These are phyloP conservation scores for Pseudochromis fuscus DNA, from an alignment of 2,797 vertebrate genomes.

Conservation along the genomic window DNA sequence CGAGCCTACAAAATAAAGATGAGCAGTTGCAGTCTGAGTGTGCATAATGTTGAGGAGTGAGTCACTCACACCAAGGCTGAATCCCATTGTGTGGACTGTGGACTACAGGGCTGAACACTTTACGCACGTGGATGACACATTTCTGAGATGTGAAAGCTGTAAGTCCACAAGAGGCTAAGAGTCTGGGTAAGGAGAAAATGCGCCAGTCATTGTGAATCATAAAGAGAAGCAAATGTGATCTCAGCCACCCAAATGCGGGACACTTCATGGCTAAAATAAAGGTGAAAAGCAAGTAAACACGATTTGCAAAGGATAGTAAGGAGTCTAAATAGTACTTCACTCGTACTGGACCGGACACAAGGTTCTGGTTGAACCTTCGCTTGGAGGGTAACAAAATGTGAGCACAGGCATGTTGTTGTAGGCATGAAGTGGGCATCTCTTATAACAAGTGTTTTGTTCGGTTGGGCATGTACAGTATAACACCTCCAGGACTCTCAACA, in stretches of 20 bases:
- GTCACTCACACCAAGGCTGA: slow-evolving; percentile 59
- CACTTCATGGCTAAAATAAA: slow-evolving; percentile 34
- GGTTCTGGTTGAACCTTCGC: slow-evolving; percentile 15
- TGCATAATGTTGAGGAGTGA: slow-evolving; percentile 49
- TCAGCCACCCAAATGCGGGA: slow-evolving; percentile 12
- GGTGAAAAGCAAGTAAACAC: slow-evolving; percentile 13
- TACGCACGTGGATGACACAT: slow-evolving; percentile 55
- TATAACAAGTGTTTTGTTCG: slow-evolving; percentile 40
- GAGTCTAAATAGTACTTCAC: neutral
- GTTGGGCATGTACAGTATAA: slow-evolving; percentile 17
- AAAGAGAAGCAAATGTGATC: slow-evolving; percentile 43
- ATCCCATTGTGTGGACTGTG: slow-evolving; percentile 59
- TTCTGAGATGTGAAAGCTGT: slow-evolving; percentile 50
- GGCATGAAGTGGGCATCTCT: slow-evolving; percentile 40
- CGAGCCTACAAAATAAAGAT: slow-evolving; percentile 39
- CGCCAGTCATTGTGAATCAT: slow-evolving; percentile 59
- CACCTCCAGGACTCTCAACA: slow-evolving; percentile 46
- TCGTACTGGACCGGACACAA: neutral
- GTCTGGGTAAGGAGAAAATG: slow-evolving; percentile 46
- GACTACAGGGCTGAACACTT: slow-evolving; percentile 53
- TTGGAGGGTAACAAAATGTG: slow-evolving; percentile 36
- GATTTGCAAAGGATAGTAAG: slow-evolving; percentile 6
- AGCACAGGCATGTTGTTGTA: slow-evolving; percentile 29
- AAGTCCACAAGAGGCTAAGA: slow-evolving; percentile 58
- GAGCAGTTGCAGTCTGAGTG: slow-evolving; percentile 37